Evolutionary conservation across 2,888 invertebrate species (phyloP), one percentile per base, ranked within the genome.

Genomic region (Nebria brevicollis): DNA sequence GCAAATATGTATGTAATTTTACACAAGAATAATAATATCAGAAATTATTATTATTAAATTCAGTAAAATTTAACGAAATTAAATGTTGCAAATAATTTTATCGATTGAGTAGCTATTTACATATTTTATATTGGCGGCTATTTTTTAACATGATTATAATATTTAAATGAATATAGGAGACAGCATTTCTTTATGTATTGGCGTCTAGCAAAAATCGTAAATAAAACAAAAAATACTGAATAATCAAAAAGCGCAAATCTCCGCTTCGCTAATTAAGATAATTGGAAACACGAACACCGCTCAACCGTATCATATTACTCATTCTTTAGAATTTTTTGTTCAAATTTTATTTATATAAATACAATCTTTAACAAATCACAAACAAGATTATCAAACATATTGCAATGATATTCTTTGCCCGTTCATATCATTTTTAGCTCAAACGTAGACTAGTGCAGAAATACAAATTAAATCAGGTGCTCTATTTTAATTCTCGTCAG

Each of bases 201-300:
- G 54, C 54, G 54, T 54, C 54, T 54, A 54, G 54, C 13, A 54
- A 54, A 54, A 54, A 11, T 54, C 54, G 13, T 13, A 54, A 54
- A 54, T 54, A 54, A 54, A 2, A 54, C 8, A 11, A 54, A 54
- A 8, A 54, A 54, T 7, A 54, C 54, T 54, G 4, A 54, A 54
- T 75, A 80, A 80, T 80, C 80, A 80, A 75, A 79, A 80, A 80
- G 80, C 80, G 80, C 75, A 75, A 80, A 80, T 80, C 80, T 80
- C 80, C 80, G 79, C 43, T 65, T 66, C 26, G 80, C 75, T 80
- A 80, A 80, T 80, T 75, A 80, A 75, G 65, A 75, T 80, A 80
- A 80, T 80, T 80, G 80, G 80, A 80, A 80, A 80, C 80, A 80
- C 75, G 70, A 72, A 64, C 68, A 54, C 75, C 80, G 80, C 80